A percentile compares a stretch with the other conserved stretches of the same genome.
Conservation (phyloP, 2,797 vertebrate species). For the Hoplostethus mediterraneus region DNA sequence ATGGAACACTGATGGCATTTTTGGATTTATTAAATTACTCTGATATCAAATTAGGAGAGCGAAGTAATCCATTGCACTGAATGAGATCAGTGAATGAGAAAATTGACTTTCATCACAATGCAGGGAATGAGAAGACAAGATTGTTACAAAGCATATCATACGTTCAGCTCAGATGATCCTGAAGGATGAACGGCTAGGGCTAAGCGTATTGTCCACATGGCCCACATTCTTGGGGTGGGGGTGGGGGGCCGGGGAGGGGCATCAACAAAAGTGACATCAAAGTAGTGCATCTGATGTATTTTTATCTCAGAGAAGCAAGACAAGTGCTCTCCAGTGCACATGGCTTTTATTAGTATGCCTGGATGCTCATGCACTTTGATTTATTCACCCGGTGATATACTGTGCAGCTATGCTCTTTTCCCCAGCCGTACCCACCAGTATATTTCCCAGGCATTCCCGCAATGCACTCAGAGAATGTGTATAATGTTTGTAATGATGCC, state of each 20-base stretch:
- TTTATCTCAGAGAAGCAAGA: constrained; percentile 16
- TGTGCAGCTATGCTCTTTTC: neutral
- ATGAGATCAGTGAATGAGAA: constrained; percentile 64
- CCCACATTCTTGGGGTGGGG: neutral
- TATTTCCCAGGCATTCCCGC: constrained; percentile 10
- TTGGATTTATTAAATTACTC: constrained; percentile 69
- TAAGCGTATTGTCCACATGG: constrained; percentile 7
- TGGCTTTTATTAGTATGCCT: constrained; percentile 21
- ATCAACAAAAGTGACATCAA: neutral
- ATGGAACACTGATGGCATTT: constrained; percentile 51
- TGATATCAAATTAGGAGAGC: constrained; percentile 66
- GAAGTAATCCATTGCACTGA: constrained; percentile 63
- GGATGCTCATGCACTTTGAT: constrained; percentile 36
- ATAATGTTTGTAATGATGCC: constrained; percentile 2
- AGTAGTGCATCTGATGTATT: neutral
- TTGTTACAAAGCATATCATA: constrained; percentile 7
- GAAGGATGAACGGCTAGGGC: constrained; percentile 18
- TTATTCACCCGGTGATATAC: constrained; percentile 22
- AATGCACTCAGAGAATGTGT: constrained; percentile 1
- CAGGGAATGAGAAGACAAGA: constrained; percentile 10
- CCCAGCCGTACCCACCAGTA: neutral
- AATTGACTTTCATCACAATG: constrained; percentile 58
- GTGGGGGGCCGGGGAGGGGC: neutral
- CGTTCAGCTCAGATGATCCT: constrained; percentile 34
- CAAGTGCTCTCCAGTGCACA: constrained; percentile 11